These are phyloP conservation scores for Periplaneta americana DNA, from an alignment of 1,140 invertebrate species.

Conservation along the genomic window DNA sequence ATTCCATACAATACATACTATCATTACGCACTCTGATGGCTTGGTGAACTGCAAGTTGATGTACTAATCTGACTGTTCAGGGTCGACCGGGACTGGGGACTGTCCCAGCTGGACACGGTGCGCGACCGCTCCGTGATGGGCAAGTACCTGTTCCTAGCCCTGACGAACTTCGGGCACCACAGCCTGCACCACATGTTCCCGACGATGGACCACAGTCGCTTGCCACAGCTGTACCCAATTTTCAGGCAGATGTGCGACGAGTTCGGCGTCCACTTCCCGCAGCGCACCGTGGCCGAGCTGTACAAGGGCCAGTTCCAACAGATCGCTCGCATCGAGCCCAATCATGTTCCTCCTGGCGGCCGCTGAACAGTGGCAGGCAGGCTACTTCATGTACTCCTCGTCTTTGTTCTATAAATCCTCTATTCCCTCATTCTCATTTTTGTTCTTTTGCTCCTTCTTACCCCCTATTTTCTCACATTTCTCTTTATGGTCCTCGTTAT, in stretches of 20 bases:
- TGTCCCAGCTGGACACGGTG: slow-evolving; percentile 69
- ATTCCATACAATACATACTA: no score
- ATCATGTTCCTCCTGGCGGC: slow-evolving; percentile 23
- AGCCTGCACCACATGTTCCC: slow-evolving; percentile 76
- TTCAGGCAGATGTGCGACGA: slow-evolving; percentile 62
- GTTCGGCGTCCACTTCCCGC: slow-evolving; percentile 52
- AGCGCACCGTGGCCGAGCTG: slow-evolving; percentile 51
- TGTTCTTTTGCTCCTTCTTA: no score
- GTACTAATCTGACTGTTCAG: slow-evolving; percentile 35
- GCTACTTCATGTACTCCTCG: no score
- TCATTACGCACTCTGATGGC: no score
- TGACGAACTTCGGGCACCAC: slow-evolving; percentile 73
- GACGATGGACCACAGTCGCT: slow-evolving; percentile 61
- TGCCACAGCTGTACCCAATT: slow-evolving; percentile 55
- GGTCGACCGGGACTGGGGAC: slow-evolving; percentile 65
- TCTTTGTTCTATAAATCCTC: no score
- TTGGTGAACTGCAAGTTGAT: no score
- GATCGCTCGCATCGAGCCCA: slow-evolving; percentile 46
- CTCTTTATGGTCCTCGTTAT: no score
- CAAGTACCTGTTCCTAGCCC: slow-evolving; percentile 53
- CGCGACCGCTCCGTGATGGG: slow-evolving; percentile 64
- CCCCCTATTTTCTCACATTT: no score
- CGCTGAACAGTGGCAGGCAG: no score
- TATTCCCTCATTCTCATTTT: no score
- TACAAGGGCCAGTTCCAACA: slow-evolving; percentile 63